Evolutionary conservation across 1,140 invertebrate species (phyloP).

Genomic region (Megathymus violae): DNA sequence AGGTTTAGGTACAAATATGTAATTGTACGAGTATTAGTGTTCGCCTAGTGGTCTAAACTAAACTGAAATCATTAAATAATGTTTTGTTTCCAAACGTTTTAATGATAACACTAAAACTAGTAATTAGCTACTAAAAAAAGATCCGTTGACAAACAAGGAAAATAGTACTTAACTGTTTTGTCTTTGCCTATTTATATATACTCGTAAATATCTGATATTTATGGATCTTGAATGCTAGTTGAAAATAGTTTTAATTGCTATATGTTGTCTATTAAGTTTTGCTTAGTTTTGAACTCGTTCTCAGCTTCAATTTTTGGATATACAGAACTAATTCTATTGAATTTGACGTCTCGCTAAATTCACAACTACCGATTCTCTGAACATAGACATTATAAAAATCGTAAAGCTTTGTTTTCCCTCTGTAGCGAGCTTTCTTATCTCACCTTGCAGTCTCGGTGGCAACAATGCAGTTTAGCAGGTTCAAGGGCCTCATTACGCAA

Average conservation of each 20-base stretch:
- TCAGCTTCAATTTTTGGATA: neutral
- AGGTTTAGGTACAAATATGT: neutral
- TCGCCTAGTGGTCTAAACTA: no score
- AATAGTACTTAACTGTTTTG: no score
- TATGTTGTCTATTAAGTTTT: neutral
- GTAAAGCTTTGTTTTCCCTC: constrained; percentile 5
- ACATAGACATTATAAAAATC: no score
- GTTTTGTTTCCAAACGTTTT: no score
- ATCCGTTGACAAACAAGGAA: no score
- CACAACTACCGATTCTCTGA: no score
- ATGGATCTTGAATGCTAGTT: neutral
- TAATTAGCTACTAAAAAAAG: no score
- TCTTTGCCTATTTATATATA: no score
- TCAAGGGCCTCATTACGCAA: constrained; percentile 52
- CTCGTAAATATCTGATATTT: no score
- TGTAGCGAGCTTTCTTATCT: constrained; percentile 3
- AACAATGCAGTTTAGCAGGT: constrained; percentile 43
- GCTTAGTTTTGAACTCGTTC: neutral
- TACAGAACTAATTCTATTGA: neutral
- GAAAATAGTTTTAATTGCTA: neutral
- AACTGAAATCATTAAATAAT: no score
- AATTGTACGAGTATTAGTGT: no score
- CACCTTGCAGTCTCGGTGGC: constrained; percentile 2
- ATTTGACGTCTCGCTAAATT: neutral
- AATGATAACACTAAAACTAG: no score